Conservation (phyloP, 2,888 invertebrate genomes). For the Pteria penguin region DNA sequence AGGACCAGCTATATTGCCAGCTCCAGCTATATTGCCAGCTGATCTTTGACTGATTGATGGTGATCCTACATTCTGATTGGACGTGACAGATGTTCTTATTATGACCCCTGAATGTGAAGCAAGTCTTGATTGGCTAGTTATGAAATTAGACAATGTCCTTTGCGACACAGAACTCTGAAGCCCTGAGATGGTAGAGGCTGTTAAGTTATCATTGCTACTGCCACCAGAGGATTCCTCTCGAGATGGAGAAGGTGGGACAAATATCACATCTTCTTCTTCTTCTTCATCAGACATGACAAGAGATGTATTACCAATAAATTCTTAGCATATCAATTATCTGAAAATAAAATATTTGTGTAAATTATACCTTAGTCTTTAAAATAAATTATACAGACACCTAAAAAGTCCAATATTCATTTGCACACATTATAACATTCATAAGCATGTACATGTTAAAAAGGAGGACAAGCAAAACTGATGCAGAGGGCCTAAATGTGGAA, state of each 20-base stretch:
- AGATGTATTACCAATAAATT: no score
- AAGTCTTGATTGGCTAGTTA: not conserved
- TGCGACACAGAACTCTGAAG: not conserved
- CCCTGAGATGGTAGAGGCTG: not conserved
- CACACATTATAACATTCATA: no score
- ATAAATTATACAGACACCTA: no score
- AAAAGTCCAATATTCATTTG: no score
- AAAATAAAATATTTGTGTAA: no score
- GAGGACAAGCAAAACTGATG: no score
- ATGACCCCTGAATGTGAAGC: not conserved
- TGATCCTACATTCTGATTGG: not conserved
- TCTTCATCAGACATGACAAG: constrained; percentile 12
- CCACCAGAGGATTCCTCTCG: not conserved
- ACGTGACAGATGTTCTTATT: not conserved
- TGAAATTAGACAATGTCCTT: constrained; percentile 13
- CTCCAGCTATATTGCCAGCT: not conserved
- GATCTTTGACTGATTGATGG: not conserved
- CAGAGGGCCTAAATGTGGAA: no score
- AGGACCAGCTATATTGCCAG: not conserved
- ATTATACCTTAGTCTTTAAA: no score
- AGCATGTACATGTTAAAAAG: no score
- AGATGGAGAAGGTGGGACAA: not conserved
- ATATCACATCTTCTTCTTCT: constrained; percentile 2
- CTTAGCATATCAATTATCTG: no score
- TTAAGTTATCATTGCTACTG: not conserved